phyloP scores from a whole-genome alignment of 2,888 invertebrate genomes.

The Gymnosoma rotundatum region DNA sequence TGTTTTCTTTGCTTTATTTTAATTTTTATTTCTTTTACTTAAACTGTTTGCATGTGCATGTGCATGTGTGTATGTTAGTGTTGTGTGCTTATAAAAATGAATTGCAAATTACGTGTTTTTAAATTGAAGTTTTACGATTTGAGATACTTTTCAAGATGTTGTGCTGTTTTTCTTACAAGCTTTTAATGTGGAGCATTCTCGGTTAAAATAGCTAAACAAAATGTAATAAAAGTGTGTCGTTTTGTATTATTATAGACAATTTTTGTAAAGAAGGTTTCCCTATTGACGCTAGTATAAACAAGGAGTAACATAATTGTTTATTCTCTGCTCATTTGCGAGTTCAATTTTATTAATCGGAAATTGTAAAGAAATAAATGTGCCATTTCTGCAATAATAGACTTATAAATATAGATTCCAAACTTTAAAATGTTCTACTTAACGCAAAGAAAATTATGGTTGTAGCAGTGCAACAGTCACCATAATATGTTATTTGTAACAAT shows the following conservation, averaged over 20 bases:
- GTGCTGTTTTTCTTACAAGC: conserved; percentile 49
- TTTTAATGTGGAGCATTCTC: conserved; percentile 65
- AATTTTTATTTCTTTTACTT: conserved; percentile 2
- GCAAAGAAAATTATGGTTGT: too few species aligned
- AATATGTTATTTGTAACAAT: too few species aligned
- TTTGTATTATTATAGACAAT: conserved; percentile 35
- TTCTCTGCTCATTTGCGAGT: too few species aligned
- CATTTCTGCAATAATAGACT: too few species aligned
- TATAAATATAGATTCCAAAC: too few species aligned
- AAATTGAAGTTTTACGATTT: conserved; percentile 82
- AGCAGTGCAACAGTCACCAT: too few species aligned
- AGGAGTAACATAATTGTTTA: neutral
- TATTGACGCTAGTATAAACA: neutral
- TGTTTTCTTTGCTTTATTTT: conserved; percentile 6
- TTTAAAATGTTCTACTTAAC: too few species aligned
- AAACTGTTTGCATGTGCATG: neutral
- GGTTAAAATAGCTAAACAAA: conserved; percentile 53
- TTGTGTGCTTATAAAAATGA: conserved; percentile 66
- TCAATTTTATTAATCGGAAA: too few species aligned
- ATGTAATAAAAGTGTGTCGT: conserved; percentile 36
- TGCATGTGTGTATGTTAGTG: neutral
- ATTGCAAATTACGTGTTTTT: conserved; percentile 81
- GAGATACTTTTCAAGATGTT: conserved; percentile 76
- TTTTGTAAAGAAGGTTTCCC: conserved; percentile 24
- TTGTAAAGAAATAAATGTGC: too few species aligned